Base-by-base conservation (phyloP, 2,888 invertebrate species). In the Eumacrocentrus americanus region DNA sequence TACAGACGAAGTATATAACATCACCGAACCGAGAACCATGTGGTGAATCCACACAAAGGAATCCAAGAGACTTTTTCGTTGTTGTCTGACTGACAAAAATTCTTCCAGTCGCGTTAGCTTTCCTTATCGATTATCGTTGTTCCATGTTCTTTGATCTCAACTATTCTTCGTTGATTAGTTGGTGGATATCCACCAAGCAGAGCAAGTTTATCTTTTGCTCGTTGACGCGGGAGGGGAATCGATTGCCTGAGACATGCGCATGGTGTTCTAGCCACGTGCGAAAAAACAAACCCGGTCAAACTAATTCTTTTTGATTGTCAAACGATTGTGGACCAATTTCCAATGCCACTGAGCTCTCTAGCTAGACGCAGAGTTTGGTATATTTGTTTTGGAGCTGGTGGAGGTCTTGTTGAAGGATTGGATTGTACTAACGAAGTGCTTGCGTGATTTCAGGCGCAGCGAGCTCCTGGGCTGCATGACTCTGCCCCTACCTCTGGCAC, bases 391-490 rank as follows among this genome's bases (percentile, higher is more conserved):
- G n/a, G n/a, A n/a, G n/a, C n/a, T n/a, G n/a, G n/a, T n/a, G n/a
- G n/a, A n/a, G n/a, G n/a, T n/a, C n/a, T n/a, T n/a, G n/a, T n/a
- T n/a, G n/a, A n/a, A n/a, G n/a, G n/a, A n/a, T n/a, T n/a, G n/a
- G n/a, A n/a, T n/a, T n/a, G n/a, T n/a, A n/a, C n/a, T n/a, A n/a
- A n/a, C n/a, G 29, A 29, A 29, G 4, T 29, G 9, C 29, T 56
- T 83, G n/a, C n/a, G n/a, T 84, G 81, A 22, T 90, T 88, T 12
- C 88, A 95, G 94, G 85, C 89, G 91, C 84, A 95, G 94, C 85
- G 94, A 95, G 84, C 91, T 95, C 83, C 85, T 95, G 83, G 95
- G 95, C 86, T 95, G 94, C 83, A 91, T 92, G 89, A 93, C 94
- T 82, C 92, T 95, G 84, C 91, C 92, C 72, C 85, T 95, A 74